Percentiles rank a stretch among this genome's conserved stretches.
phyloP scores from a whole-genome alignment of 2,113 vertebrate species.

The Willisornis vidua region DNA sequence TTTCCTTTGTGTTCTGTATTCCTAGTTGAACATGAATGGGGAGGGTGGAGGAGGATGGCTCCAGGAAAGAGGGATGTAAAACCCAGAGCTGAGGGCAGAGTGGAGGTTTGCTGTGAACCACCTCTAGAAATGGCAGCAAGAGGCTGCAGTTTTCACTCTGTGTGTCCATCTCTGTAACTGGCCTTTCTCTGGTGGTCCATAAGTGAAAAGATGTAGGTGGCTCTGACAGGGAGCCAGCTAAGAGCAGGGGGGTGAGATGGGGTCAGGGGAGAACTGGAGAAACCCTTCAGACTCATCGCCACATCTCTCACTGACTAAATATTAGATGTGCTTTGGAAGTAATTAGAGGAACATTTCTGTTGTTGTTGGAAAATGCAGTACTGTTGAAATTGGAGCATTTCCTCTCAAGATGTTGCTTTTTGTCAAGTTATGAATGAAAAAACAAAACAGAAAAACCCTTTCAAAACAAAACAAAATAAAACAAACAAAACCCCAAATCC shows the following conservation, averaged over 20 bases:
- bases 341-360: constrained; percentile 27
- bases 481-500: not conserved
- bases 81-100: not conserved
- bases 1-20: rapidly evolving
- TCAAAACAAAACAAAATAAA: not conserved
- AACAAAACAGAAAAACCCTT: not conserved
- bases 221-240: not conserved
- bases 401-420: constrained; percentile 60
- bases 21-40: not conserved
- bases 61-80: not conserved
- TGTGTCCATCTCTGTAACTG: not conserved
- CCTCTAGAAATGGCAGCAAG: not conserved
- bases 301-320: not conserved
- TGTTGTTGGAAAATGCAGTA: constrained; percentile 4
- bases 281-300: not conserved
- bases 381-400: constrained; percentile 36
- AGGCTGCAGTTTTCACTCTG: not conserved
- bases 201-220: not conserved
- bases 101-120: not conserved
- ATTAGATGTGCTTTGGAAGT: constrained; percentile 5
- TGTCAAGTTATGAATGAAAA: constrained; percentile 38
- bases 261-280: not conserved
- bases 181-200: not conserved
- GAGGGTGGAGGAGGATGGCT: not conserved
- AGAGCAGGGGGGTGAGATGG: not conserved